Conservation (phyloP, 2,797 vertebrate genomes). For the Sebastiscus albofasciatus region DNA sequence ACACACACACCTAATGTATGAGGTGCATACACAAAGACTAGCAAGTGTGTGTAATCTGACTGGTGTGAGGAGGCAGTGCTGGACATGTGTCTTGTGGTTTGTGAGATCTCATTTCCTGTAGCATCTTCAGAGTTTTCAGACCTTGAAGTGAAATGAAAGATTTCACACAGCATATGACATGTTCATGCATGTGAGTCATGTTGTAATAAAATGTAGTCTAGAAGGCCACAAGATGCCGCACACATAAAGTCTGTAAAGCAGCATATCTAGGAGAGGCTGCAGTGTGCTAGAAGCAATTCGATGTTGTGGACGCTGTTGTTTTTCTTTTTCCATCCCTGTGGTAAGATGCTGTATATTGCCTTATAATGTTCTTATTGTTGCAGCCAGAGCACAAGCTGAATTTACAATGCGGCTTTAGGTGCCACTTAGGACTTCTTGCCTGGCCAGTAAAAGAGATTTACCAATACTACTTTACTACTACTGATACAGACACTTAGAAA, state of each 20-base stretch:
- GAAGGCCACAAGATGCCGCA: not conserved
- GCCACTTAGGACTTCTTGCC: not conserved
- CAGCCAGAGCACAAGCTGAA: not conserved
- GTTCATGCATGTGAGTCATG: not conserved
- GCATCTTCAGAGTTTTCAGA: not conserved
- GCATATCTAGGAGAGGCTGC: not conserved
- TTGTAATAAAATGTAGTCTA: not conserved
- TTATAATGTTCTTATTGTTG: conserved; percentile 9
- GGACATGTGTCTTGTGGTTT: not conserved
- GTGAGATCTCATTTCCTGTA: conserved; percentile 4
- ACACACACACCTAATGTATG: not conserved
- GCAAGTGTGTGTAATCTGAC: not conserved
- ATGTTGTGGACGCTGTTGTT: not conserved
- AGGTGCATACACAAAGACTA: not conserved
- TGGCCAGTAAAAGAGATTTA: conserved; percentile 12
- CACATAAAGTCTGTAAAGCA: not conserved
- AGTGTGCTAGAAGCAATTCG: conserved; percentile 1
- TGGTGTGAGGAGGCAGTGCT: not conserved
- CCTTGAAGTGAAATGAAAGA: conserved; percentile 1
- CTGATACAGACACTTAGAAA: not conserved
- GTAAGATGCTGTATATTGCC: not conserved
- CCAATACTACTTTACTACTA: not conserved
- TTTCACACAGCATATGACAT: not conserved
- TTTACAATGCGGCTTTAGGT: not conserved
- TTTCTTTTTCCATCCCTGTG: not conserved